Base-by-base conservation (phyloP, 2,797 vertebrate species). In the Cottoperca gobio region DNA sequence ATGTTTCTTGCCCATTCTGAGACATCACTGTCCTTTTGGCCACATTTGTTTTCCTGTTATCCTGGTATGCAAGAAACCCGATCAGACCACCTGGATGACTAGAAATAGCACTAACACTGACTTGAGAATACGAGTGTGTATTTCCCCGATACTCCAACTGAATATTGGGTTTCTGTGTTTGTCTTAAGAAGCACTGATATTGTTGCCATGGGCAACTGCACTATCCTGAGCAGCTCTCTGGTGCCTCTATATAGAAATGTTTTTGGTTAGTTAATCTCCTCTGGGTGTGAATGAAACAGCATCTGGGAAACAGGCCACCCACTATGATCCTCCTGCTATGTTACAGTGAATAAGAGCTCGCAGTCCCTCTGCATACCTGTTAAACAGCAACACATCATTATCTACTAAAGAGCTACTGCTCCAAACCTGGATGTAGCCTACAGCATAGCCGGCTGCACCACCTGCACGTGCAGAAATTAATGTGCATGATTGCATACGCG, bases 141-240 rank as follows among this genome's bases (percentile, higher is more conserved):
- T 80, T 73, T 80, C 65, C 60, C 74, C 21, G 75, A 85, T 77
- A 84, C 76, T 86, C 46, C 49, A 82, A 60, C 70, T 82, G 77
- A 89, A 92, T 87, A 82, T 90, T 82, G 75, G 64, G 90, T 90
- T 88, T 86, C 78, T 75, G 73, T 88, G 75, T 93, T 92, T 92
- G 86, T 93, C 90, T 93, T 91, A 79, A 76, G 72, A 91, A 86
- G 88, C 79, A 74, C 76, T 70, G 84, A 89, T 90, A 88, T 86
- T 91, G 92, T 94, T 94, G 92, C 92, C 83, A 93, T 77, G 77
- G 93, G 92, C 90, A 93, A 94, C 92, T 14, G 71, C 87, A 70
- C 87, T 82, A 88, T 90, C 85, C 83, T 84, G 73, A 88, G 87
- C 82, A 86, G 88, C 87, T 85, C 85, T 83, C 72, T 66, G 82